Conservation (phyloP, 2,113 vertebrate genomes). For the Xenopus laevis region DNA sequence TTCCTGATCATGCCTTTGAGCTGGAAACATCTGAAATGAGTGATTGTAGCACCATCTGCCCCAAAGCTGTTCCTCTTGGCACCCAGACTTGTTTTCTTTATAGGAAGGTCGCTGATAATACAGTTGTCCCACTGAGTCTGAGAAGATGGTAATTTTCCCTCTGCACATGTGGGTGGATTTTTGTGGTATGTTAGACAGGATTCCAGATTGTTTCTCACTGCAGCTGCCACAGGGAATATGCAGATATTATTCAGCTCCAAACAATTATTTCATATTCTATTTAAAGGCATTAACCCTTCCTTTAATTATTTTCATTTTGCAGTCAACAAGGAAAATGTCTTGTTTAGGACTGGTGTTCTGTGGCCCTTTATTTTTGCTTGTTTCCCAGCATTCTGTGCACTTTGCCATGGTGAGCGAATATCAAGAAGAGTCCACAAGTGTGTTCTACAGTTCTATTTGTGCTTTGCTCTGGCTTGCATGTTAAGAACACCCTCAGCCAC, state of each 20-base stretch:
- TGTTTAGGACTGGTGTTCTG: too few species aligned
- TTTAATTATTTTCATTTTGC: too few species aligned
- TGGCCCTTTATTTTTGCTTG: too few species aligned
- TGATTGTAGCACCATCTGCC: conserved; percentile 26
- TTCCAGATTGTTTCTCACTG: conserved; percentile 26
- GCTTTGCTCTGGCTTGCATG: too few species aligned
- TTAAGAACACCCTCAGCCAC: too few species aligned
- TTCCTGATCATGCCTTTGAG: too few species aligned
- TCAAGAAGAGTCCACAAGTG: too few species aligned
- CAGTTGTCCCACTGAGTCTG: conserved; percentile 28
- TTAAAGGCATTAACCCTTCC: neutral
- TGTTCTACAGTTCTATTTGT: too few species aligned
- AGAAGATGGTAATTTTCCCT: conserved; percentile 28
- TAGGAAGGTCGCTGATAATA: conserved; percentile 35
- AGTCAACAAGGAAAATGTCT: too few species aligned
- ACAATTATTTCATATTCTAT: neutral
- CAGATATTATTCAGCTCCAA: neutral
- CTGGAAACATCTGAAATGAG: too few species aligned
- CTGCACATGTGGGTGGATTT: conserved; percentile 32
- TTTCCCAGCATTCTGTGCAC: too few species aligned
- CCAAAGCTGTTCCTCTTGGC: conserved; percentile 1
- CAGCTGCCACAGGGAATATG: conserved; percentile 19
- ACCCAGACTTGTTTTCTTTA: conserved; percentile 22
- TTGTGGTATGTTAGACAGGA: conserved; percentile 14
- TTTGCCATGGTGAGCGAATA: too few species aligned